phyloP scores from a whole-genome alignment of 2,113 vertebrate species.

The Ahaetulla prasina region DNA sequence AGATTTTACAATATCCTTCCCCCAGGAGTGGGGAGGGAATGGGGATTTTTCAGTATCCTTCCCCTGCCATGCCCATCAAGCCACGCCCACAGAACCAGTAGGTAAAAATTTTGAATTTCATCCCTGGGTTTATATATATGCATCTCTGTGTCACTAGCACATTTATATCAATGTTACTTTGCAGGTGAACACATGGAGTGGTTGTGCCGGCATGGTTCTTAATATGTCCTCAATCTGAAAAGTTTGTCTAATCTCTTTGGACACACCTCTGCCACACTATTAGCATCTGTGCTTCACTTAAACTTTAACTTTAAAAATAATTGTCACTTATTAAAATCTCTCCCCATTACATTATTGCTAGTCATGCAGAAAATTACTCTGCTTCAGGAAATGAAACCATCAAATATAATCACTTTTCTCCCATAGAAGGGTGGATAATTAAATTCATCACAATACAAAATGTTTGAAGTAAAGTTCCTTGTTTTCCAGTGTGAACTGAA shows the following conservation, averaged over 20 bases:
- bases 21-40: no score
- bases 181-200: background rate
- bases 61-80: no score
- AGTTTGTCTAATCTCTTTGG: slow-evolving; percentile 35
- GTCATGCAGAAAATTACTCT: slow-evolving; percentile 77
- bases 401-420: slow-evolving; percentile 55
- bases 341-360: slow-evolving; percentile 62
- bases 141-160: background rate
- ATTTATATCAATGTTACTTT: background rate
- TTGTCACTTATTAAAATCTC: slow-evolving; percentile 69
- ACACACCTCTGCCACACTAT: slow-evolving; percentile 49
- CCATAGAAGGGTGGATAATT: slow-evolving; percentile 60
- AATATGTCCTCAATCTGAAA: background rate
- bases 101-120: no score
- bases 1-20: no score
- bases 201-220: background rate
- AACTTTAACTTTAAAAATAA: slow-evolving; percentile 75
- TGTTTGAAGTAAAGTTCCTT: slow-evolving; percentile 50
- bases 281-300: slow-evolving; percentile 60
- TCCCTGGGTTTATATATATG: background rate
- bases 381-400: slow-evolving; percentile 66
- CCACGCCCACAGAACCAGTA: no score
- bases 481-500: slow-evolving; percentile 51
- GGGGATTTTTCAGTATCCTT: no score
- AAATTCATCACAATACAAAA: slow-evolving; percentile 63